Percentiles rank a stretch among this genome's conserved stretches.
Conservation (phyloP, 1,140 invertebrate genomes). For the Proctacanthus coquilletti region DNA sequence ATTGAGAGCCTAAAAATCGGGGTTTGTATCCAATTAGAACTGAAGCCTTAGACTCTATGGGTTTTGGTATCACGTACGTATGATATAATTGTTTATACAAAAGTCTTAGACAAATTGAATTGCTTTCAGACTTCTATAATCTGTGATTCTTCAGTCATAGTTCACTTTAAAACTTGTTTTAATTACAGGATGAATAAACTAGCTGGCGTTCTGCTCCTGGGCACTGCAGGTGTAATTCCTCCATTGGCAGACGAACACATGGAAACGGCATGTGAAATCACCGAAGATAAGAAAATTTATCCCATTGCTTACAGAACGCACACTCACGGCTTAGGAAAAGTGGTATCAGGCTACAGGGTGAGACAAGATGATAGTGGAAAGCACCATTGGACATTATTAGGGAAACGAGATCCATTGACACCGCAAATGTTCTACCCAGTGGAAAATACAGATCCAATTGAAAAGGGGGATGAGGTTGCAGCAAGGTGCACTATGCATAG, state of each 20-base stretch:
- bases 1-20: no score
- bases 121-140: background rate
- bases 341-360: conserved; percentile 78
- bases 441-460: conserved; percentile 40
- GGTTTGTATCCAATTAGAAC: no score
- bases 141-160: background rate
- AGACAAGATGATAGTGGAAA: conserved; percentile 37
- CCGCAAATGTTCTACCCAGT: conserved; percentile 96
- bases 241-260: conserved; percentile 60
- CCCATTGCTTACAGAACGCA: conserved; percentile 93
- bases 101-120: background rate
- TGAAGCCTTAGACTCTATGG: no score
- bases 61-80: no score
- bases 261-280: conserved; percentile 71
- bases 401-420: conserved; percentile 78
- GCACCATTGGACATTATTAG: conserved; percentile 67
- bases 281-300: conserved; percentile 69
- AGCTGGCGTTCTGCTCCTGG: conserved; percentile 76
- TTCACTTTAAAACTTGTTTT: background rate
- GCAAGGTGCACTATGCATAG: conserved; percentile 86
- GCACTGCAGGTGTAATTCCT: conserved; percentile 63
- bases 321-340: conserved; percentile 72
- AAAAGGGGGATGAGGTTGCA: conserved; percentile 61
- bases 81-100: background rate
- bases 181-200: conserved; percentile 48